phyloP scores from a whole-genome alignment of 2,888 invertebrate genomes.

The Euclidia mi region DNA sequence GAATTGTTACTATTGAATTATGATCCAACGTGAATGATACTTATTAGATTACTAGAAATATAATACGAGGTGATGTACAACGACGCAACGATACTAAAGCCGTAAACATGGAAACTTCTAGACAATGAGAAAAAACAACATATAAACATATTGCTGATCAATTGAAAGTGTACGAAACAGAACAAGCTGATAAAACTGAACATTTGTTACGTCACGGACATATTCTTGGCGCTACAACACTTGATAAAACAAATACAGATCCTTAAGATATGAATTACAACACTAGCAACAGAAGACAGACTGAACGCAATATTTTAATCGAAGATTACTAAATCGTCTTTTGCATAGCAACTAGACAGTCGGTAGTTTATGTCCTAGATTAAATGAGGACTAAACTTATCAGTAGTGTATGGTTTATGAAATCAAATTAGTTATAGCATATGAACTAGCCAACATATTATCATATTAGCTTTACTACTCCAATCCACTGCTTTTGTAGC shows the following conservation, averaged over 20 bases:
- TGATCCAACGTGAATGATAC: slow-evolving; percentile 44
- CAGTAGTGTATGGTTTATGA: too few relatives aligned
- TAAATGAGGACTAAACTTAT: too few relatives aligned
- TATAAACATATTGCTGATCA: not conserved
- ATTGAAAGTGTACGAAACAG: not conserved
- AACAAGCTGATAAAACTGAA: not conserved
- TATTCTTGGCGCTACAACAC: not conserved
- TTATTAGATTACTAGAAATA: slow-evolving; percentile 51
- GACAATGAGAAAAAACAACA: slow-evolving; percentile 3
- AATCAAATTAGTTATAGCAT: not conserved
- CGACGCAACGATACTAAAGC: not conserved
- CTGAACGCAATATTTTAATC: too few relatives aligned
- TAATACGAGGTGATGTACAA: slow-evolving; percentile 28
- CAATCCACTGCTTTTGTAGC: slow-evolving; percentile 5
- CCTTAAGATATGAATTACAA: slow-evolving; percentile 1
- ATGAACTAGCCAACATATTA: not conserved
- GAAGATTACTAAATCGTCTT: too few relatives aligned
- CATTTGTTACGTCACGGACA: not conserved
- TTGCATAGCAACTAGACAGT: too few relatives aligned
- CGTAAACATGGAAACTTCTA: not conserved
- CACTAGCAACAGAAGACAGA: too few relatives aligned
- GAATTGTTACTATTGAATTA: slow-evolving; percentile 40
- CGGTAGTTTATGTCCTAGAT: not conserved
- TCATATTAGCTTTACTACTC: not conserved
- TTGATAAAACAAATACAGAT: not conserved